phyloP scores from a whole-genome alignment of 2,888 invertebrate genomes.

The Caenorhabditis sp. region DNA sequence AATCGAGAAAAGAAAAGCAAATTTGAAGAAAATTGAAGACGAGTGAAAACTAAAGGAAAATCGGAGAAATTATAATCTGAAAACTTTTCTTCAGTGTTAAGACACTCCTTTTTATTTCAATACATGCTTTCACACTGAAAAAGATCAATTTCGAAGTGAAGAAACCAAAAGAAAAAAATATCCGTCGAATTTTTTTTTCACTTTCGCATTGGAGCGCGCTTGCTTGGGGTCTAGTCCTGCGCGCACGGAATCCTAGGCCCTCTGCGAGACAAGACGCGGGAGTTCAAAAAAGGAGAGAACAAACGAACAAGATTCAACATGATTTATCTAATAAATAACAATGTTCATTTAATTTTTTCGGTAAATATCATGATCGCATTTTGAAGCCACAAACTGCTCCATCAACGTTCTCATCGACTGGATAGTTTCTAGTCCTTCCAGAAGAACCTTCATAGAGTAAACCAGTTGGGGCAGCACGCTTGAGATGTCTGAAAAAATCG shows the following conservation, averaged over 20 bases:
- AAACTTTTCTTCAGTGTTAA: too few species aligned
- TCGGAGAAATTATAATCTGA: neutral
- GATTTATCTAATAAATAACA: too few species aligned
- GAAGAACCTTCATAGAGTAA: neutral
- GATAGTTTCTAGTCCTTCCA: neutral
- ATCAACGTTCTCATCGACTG: neutral
- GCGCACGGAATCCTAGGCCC: conserved; percentile 18
- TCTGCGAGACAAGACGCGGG: neutral
- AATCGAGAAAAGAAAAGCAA: neutral
- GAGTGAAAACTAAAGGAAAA: neutral
- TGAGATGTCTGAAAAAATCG: neutral
- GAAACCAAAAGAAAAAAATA: conserved; percentile 1
- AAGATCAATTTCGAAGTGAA: too few species aligned
- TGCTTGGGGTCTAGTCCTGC: neutral
- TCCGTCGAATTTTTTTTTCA: neutral
- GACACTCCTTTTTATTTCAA: too few species aligned
- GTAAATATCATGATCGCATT: neutral
- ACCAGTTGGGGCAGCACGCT: neutral
- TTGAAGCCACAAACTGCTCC: neutral
- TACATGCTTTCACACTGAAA: too few species aligned
- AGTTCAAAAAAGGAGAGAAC: too few species aligned
- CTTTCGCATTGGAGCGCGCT: conserved; percentile 44
- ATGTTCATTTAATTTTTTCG: too few species aligned
- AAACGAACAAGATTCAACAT: too few species aligned
- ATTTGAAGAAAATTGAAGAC: neutral